A percentile compares a stretch with the other conserved stretches of the same genome.
Conservation (phyloP, 2,888 invertebrate genomes). For the Tanypteryx hageni region DNA sequence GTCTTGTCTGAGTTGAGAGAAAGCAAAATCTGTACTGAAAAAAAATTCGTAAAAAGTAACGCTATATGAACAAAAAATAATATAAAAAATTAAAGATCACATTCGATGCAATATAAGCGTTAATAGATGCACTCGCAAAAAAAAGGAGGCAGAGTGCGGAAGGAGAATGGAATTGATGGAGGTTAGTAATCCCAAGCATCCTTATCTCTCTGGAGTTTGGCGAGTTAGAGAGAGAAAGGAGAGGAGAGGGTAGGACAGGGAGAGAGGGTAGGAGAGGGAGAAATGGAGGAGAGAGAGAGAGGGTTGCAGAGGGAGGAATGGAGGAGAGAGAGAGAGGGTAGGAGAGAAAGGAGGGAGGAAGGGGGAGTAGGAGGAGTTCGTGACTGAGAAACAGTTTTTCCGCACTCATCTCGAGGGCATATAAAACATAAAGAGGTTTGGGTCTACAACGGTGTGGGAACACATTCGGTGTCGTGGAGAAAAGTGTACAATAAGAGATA, state of each 20-base stretch:
- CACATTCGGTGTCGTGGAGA: slow-evolving; percentile 53
- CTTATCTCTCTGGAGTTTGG: not conserved
- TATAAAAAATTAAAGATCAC: not conserved
- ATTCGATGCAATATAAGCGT: not conserved
- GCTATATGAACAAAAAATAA: no score
- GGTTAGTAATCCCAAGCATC: not conserved
- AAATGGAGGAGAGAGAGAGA: not conserved
- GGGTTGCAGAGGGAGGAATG: not conserved
- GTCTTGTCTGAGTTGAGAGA: no score
- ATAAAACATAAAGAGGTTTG: slow-evolving; percentile 37
- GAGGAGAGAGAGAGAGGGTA: not conserved
- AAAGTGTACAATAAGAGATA: slow-evolving; percentile 59
- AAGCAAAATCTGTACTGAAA: no score
- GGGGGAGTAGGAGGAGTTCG: no score
- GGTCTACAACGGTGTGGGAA: slow-evolving; percentile 13
- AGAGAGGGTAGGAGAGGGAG: not conserved
- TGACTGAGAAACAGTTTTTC: slow-evolving; percentile 17
- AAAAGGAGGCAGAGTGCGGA: not conserved
- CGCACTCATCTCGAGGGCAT: not conserved
- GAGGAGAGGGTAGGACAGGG: not conserved
- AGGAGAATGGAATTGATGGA: not conserved
- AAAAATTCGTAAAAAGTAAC: no score
- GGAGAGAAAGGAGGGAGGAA: not conserved
- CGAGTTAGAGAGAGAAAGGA: not conserved
- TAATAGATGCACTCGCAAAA: not conserved